Base-by-base conservation (phyloP, 2,113 vertebrate genomes). In the Apeltes quadracus region DNA sequence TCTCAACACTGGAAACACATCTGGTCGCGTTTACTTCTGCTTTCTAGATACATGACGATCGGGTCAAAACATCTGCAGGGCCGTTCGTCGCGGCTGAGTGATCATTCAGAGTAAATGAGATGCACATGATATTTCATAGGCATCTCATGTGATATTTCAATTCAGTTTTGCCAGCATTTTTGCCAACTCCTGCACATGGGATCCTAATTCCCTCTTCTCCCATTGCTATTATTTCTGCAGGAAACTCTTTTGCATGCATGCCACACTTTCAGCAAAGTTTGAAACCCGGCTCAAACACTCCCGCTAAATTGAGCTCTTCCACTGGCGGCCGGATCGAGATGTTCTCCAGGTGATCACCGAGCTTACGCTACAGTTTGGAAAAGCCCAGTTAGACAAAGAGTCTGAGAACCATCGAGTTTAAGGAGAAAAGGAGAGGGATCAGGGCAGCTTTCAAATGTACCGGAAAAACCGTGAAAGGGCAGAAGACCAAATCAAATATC, bases 311-410 rank as follows among this genome's bases (percentile, higher is more conserved):
- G 8, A 48, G n/a, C 57, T 79, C 57, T 59, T 51, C 12, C 68
- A 54, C 56, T 20, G 34, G n/a, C 55, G 22, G 75, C 69, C 53
- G 55, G 55, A 73, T 73, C 44, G 29, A 73, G 64, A 78, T 75
- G 69, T 46, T 23, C 41, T 75, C 57, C 15, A 48, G 65, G 62
- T 86, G 73, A 86, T 59, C 63, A 41, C 64, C 12, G 6, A 20
- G 71, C 53, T 76, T 74, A 85, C 75, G 61, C 71, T 75, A 71
- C 69, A 69, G 61, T 61, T 58, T 32, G 50, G 64, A 55, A 79
- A 75, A 25, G n/a, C 56, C 38, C 78, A 83, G 44, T 81, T 78
- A 75, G 7, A 82, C 48, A 20, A 14, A 61, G 22, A n/a, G 38
- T 41, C 59, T 74, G 61, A 50, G 58, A 48, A 22, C 13, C 51